Percentiles rank a stretch among this genome's conserved stretches.
Conservation (phyloP, 2,797 vertebrate species). For the Australoheros facetus region DNA sequence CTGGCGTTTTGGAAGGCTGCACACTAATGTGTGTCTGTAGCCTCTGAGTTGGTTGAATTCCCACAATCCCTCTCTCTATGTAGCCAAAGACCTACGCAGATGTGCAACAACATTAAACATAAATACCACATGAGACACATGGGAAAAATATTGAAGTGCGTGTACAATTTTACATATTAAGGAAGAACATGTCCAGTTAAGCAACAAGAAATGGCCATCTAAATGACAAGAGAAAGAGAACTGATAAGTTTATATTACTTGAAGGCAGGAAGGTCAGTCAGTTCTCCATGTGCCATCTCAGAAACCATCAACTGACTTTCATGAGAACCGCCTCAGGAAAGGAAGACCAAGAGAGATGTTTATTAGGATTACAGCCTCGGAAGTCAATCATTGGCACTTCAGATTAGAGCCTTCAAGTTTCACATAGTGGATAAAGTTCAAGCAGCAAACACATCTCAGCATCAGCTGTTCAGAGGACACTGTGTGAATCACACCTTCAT, state of each 20-base stretch:
- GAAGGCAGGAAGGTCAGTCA: background rate
- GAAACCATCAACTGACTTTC: background rate
- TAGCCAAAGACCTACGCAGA: too few relatives aligned
- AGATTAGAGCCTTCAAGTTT: background rate
- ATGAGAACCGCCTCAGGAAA: background rate
- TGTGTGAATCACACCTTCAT: background rate
- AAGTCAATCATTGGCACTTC: background rate
- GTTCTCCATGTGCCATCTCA: background rate
- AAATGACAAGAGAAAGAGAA: background rate
- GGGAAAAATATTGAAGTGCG: background rate
- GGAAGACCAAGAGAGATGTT: background rate
- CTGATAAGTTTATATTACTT: background rate
- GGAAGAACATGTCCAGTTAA: background rate
- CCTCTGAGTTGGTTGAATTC: too few relatives aligned
- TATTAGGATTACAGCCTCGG: background rate
- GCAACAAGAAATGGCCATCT: background rate
- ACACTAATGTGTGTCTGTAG: too few relatives aligned
- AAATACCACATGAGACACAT: background rate
- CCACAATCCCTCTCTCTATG: too few relatives aligned
- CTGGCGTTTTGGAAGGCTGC: too few relatives aligned
- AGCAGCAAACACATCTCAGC: background rate
- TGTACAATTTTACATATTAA: background rate
- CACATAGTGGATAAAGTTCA: fast-evolving
- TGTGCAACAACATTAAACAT: fast-evolving
- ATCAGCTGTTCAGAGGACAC: background rate